These are phyloP conservation scores for Pachyuromys duprasi DNA, from an alignment of 2,797 vertebrate species.

Conservation along the genomic window DNA sequence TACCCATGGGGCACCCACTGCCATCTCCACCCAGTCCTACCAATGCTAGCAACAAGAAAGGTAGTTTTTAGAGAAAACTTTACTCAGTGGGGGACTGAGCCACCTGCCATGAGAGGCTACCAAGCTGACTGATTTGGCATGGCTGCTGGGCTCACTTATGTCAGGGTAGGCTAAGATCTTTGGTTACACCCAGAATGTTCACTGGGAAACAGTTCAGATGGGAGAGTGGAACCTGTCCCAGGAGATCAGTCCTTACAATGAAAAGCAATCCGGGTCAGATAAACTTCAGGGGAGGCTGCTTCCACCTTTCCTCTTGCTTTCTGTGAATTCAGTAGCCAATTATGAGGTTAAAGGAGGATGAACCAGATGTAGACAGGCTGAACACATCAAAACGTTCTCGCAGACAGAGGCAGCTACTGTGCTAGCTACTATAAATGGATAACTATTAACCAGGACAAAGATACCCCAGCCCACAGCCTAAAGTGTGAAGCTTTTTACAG, in stretches of 20 bases:
- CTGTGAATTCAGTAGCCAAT: not conserved
- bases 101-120: not conserved
- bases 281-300: not conserved
- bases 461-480: not conserved
- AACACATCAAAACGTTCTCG: slow-evolving; percentile 19
- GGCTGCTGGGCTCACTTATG: not conserved
- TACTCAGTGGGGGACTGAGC: not conserved
- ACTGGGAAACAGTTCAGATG: not conserved
- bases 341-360: slow-evolving; percentile 32
- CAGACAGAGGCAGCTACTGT: not conserved
- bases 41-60: not conserved
- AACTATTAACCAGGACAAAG: not conserved
- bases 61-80: slow-evolving; percentile 30
- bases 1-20: not conserved
- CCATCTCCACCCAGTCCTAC: not conserved
- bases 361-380: not conserved
- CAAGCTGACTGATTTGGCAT: not conserved
- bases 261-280: not conserved
- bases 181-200: not conserved
- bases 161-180: not conserved
- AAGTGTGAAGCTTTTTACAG: not conserved
- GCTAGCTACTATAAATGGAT: not conserved
- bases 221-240: not conserved
- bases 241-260: not conserved
- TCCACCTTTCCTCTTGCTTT: not conserved